Evolutionary conservation across 2,888 invertebrate species (phyloP), one percentile per base, ranked within the genome.

Genomic region (Eristalis intricaria): DNA sequence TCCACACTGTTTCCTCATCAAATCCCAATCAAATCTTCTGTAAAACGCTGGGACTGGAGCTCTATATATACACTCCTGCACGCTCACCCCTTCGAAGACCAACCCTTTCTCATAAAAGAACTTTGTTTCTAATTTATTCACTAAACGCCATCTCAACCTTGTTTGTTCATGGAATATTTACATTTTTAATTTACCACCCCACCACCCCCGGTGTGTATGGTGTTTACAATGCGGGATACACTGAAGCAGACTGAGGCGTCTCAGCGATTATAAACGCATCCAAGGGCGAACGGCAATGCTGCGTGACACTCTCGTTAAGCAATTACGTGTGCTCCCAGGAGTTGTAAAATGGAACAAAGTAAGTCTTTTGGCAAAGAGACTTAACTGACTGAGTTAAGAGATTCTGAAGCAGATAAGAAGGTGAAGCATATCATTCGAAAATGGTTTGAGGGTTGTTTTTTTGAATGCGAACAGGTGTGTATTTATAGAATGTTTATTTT

Each of bases 271-370:
- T 61, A 68, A 69, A 63, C 61, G 68, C 22, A 50, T 35, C 22
- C 29, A 43, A 11, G 23, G 40, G 61, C 40, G 43, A 35, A 69
- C 68, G 43, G 43, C 50, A 77, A 69, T 26, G 29, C 22, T n/a
- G 22, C 22, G 68, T 77, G 76, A 50, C 68, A 68, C 43, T 50
- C 35, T 68, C 61, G 68, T 63, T 69, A 75, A 66, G 75, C 75
- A 75, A 75, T 75, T 75, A 58, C 22, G 26, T 35, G 11, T 13
- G 26, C 26, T 60, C 60, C 1, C 50, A 50, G 8, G 8, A 5
- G 50, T 10, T 50, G 19, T n/a, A 50, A 19, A 10, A 10, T 50
- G 50, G 50, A 50, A 50, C 1, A 5, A 5, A 50, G 8, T 19
- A 50, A 50, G 5, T 50, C 19, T n/a, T 50, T 19, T 7, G 1